These are phyloP conservation scores for Lasaia peninsularis DNA, from an alignment of 1,140 invertebrate species.

Conservation along the genomic window DNA sequence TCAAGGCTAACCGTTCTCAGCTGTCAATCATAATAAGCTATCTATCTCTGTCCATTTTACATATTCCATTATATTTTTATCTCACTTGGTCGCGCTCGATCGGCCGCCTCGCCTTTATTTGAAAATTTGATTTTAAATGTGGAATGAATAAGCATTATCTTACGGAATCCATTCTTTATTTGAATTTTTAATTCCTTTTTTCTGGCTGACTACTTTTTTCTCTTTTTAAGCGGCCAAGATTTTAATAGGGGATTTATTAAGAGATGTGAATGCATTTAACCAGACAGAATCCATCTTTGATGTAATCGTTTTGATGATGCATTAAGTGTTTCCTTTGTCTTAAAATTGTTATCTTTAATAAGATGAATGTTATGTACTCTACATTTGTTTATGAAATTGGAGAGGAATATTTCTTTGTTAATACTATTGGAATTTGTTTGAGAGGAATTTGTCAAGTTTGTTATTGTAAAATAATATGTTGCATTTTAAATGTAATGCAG, in stretches of 20 bases:
- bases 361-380: conserved; percentile 9
- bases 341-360: conserved; percentile 9
- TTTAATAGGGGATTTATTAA: conserved; percentile 49
- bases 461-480: conserved; percentile 48
- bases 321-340: conserved; percentile 11
- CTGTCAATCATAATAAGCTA: conserved; percentile 77
- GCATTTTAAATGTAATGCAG: conserved; percentile 31
- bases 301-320: conserved; percentile 17
- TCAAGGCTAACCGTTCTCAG: conserved; percentile 77
- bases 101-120: conserved; percentile 70
- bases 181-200: conserved; percentile 75
- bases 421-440: conserved; percentile 40
- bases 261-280: conserved; percentile 50
- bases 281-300: conserved; percentile 17
- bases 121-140: conserved; percentile 77
- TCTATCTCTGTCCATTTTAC: conserved; percentile 59
- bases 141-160: conserved; percentile 77
- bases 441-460: conserved; percentile 53
- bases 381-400: conserved; percentile 42
- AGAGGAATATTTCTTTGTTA: conserved; percentile 36
- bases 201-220: conserved; percentile 59
- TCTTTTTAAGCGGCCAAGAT: conserved; percentile 43
- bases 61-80: conserved; percentile 36
- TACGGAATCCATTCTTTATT: conserved; percentile 73
- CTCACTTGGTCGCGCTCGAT: conserved; percentile 57